Conservation (phyloP, 2,888 invertebrate species). For the Sthenelais limicola region DNA sequence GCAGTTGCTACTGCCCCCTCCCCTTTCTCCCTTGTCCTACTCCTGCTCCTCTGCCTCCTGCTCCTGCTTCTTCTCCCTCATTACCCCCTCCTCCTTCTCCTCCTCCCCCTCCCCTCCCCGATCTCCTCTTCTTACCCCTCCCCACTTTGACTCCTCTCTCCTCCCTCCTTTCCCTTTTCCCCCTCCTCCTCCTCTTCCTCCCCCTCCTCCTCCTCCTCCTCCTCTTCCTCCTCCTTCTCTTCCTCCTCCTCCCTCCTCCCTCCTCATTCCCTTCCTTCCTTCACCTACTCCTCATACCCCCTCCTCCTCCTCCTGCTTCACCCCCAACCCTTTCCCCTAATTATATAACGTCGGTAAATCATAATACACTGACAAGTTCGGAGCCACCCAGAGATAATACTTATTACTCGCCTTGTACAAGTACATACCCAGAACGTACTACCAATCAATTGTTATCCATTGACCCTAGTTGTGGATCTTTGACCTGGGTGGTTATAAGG, state of each 20-base stretch:
- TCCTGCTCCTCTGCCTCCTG: background rate
- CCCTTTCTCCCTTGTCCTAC: background rate
- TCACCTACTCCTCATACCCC: conserved; percentile 14
- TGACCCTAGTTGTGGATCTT: too few species aligned
- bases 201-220: background rate
- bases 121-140: conserved; percentile 11
- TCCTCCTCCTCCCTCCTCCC: background rate
- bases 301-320: background rate
- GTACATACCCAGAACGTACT: too few species aligned
- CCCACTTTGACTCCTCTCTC: background rate
- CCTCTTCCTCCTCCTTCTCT: background rate
- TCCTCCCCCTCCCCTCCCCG: background rate
- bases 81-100: conserved; percentile 13
- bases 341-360: too few species aligned
- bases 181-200: too few species aligned
- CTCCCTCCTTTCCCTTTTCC: background rate
- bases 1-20: too few species aligned
- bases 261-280: background rate
- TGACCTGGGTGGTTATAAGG: too few species aligned
- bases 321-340: too few species aligned
- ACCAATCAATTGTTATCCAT: too few species aligned
- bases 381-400: too few species aligned
- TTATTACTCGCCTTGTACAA: too few species aligned
- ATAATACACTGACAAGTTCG: too few species aligned
- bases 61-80: background rate